These are phyloP conservation scores for Eristalis intricaria DNA, from an alignment of 2,888 invertebrate species.

Conservation along the genomic window DNA sequence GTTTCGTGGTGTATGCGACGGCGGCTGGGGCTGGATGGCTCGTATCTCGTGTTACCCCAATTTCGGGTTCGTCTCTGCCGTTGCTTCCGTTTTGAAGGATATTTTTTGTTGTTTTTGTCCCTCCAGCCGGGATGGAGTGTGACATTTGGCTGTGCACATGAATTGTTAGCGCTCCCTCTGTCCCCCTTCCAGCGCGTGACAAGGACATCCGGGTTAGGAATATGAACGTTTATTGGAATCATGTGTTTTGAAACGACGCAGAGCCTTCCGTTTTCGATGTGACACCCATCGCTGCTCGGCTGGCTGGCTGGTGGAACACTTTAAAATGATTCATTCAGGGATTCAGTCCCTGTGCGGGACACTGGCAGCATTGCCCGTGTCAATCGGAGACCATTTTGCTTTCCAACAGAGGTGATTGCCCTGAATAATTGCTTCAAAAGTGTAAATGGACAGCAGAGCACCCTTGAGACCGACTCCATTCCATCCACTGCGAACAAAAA, in stretches of 20 bases:
- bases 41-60: constrained; percentile 37
- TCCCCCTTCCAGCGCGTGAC: not conserved
- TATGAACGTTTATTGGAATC: constrained; percentile 27
- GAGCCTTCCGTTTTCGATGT: not conserved
- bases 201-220: constrained; percentile 40
- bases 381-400: not conserved
- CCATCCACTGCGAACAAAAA: not conserved
- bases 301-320: not conserved
- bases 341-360: not conserved
- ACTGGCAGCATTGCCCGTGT: not conserved
- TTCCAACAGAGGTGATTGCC: constrained; percentile 15
- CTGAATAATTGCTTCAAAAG: constrained; percentile 32
- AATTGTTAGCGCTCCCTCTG: not conserved
- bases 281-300: not conserved
- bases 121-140: constrained; percentile 15
- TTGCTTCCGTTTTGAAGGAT: constrained; percentile 49
- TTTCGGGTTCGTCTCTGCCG: constrained; percentile 41
- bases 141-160: constrained; percentile 51
- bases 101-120: not conserved
- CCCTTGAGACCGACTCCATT: not conserved
- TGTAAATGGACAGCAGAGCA: constrained; percentile 9
- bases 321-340: constrained; percentile 1
- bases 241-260: constrained; percentile 5
- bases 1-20: not conserved
- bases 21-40: not conserved